Evolutionary conservation across 2,113 vertebrate species (phyloP).

Genomic region (human): GRCh38 chr1:41956001-41956500

Average conservation of each 20-base stretch:
- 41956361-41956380: not conserved
- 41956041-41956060: not conserved
- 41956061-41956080: not conserved
- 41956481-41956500: not conserved
- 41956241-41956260: not conserved
- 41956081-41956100: not conserved
- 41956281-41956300: not conserved
- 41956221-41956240: not conserved
- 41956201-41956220: constrained; percentile 22
- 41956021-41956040: constrained; percentile 22
- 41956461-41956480: not conserved
- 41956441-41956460: not conserved
- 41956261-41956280: not conserved
- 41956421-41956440: not conserved
- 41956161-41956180: not conserved
- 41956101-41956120: constrained; percentile 1
- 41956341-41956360: not conserved
- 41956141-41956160: constrained; percentile 22
- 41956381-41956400: not conserved
- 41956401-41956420: not conserved
- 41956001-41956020: not conserved
- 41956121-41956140: not conserved
- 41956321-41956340: not conserved
- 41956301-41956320: not conserved
- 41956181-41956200: not conserved